phyloP scores from a whole-genome alignment of 2,888 invertebrate genomes.

The Nebria brevicollis region DNA sequence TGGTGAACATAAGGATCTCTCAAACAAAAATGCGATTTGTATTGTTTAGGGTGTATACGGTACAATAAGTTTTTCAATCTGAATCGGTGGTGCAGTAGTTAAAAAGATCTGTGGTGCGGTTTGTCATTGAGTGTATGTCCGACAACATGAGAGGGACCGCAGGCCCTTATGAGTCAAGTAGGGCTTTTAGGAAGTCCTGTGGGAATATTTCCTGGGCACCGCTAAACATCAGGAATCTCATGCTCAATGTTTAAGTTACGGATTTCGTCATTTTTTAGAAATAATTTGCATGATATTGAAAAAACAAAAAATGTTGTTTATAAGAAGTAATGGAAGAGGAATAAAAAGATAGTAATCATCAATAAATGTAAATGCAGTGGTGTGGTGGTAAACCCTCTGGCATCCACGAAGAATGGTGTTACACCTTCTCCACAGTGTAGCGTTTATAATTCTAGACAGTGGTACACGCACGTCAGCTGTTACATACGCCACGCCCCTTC shows the following conservation, averaged over 20 bases:
- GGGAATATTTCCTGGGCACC: neutral
- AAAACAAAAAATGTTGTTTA: no score
- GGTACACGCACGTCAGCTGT: slow-evolving; percentile 32
- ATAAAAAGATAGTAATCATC: no score
- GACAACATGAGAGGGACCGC: neutral
- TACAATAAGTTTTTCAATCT: neutral
- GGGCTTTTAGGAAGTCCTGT: neutral
- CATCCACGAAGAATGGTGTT: neutral
- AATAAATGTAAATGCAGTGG: no score
- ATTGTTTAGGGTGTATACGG: neutral
- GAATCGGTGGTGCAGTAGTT: neutral
- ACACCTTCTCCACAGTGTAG: neutral
- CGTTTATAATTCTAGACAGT: slow-evolving; percentile 2
- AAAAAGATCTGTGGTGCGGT: neutral
- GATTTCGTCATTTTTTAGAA: no score
- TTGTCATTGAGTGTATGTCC: neutral
- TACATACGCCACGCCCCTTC: slow-evolving; percentile 23
- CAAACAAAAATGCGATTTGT: neutral
- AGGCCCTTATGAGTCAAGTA: neutral
- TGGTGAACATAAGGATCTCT: neutral
- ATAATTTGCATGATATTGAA: no score
- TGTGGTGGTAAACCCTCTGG: neutral
- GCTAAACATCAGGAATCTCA: neutral
- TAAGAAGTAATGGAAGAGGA: no score
- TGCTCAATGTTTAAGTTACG: no score